A percentile compares a stretch with the other conserved stretches of the same genome.
phyloP scores from a whole-genome alignment of 92 coral and sea anemone genomes.

The Porites rus region DNA sequence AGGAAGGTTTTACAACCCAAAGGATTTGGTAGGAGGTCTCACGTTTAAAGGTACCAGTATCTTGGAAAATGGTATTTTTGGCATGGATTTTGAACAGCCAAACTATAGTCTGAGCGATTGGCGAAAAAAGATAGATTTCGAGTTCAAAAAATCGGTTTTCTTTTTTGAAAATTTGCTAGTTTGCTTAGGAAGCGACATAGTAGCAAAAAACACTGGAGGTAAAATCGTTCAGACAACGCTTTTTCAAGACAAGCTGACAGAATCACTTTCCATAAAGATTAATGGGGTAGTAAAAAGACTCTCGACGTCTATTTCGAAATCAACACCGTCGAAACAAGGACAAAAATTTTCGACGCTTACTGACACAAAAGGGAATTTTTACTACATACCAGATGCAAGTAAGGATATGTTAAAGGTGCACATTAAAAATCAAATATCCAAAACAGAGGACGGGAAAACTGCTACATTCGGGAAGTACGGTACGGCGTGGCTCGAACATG shows the following conservation, averaged over 20 bases:
- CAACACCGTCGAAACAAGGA: background rate
- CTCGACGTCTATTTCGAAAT: background rate
- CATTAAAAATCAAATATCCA: constrained; percentile 58
- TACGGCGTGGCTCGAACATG: constrained; percentile 74
- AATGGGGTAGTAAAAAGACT: constrained; percentile 42
- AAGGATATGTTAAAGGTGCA: constrained; percentile 36
- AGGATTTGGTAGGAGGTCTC: constrained; percentile 71
- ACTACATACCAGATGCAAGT: constrained; percentile 59
- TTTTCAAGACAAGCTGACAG: constrained; percentile 68
- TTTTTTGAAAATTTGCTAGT: constrained; percentile 70
- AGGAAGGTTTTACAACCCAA: constrained; percentile 53
- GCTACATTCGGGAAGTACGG: constrained; percentile 54
- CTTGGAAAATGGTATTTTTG: constrained; percentile 72
- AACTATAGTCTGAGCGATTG: background rate
- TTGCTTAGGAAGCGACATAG: constrained; percentile 74
- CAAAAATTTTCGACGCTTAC: constrained; percentile 4
- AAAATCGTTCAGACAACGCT: constrained; percentile 67
- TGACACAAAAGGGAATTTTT: constrained; percentile 78
- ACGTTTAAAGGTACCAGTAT: constrained; percentile 44
- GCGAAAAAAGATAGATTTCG: constrained; percentile 32
- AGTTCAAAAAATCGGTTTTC: constrained; percentile 76
- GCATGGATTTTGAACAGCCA: constrained; percentile 76
- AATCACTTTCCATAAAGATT: constrained; percentile 32
- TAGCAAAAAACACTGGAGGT: constrained; percentile 1
- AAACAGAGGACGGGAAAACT: constrained; percentile 1